Percentiles rank a stretch among this genome's conserved stretches.
These are phyloP conservation scores for Nemoura dubitans DNA, from an alignment of 2,888 invertebrate genomes.

Conservation along the genomic window DNA sequence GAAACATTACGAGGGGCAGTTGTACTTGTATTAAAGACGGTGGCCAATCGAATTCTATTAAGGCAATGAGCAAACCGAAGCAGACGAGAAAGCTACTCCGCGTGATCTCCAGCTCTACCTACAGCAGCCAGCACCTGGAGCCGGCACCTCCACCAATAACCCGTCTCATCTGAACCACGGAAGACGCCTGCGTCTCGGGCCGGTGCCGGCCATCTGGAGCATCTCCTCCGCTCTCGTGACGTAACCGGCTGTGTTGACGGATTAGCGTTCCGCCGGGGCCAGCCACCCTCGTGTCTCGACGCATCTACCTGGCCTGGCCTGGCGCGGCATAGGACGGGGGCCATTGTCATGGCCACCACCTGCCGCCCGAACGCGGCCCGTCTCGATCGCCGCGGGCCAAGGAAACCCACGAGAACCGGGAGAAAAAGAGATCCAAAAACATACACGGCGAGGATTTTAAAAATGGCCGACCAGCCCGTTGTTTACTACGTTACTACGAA, in stretches of 20 bases:
- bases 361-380: background rate
- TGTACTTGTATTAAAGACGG: too few relatives aligned
- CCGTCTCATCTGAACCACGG: background rate
- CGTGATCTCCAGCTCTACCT: too few relatives aligned
- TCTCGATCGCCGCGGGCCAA: background rate
- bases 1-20: too few relatives aligned
- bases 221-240: background rate
- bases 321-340: too few relatives aligned
- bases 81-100: too few relatives aligned
- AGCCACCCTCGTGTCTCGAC: slow-evolving; percentile 17
- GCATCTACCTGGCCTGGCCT: too few relatives aligned
- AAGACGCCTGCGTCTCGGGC: too few relatives aligned
- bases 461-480: slow-evolving; percentile 41
- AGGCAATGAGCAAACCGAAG: too few relatives aligned
- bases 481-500: slow-evolving; percentile 43
- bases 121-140: background rate
- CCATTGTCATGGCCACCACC: slow-evolving; percentile 8
- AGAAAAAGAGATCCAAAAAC: background rate
- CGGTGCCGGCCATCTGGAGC: background rate
- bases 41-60: too few relatives aligned
- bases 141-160: background rate
- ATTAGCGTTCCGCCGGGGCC: background rate
- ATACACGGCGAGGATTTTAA: slow-evolving; percentile 44
- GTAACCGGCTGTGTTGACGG: slow-evolving; percentile 10
- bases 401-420: background rate